Evolutionary conservation across 2,888 invertebrate genomes (phyloP).

Genomic region (Mesopsocus fuscifrons): DNA sequence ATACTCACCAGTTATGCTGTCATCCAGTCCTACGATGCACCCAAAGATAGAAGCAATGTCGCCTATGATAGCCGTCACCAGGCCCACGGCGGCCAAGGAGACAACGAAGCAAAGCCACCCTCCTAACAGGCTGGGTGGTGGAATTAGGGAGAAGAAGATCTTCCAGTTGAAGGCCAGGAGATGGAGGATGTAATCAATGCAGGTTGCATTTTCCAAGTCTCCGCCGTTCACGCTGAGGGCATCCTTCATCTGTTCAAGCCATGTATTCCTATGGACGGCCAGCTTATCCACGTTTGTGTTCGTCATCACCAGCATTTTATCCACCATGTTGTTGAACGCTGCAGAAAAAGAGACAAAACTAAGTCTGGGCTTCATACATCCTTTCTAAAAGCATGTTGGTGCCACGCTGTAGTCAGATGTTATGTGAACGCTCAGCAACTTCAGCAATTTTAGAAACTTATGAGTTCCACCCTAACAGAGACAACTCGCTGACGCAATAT

Average conservation of each 20-base stretch:
- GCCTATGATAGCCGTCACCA: conserved; percentile 35
- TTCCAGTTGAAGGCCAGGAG: conserved; percentile 37
- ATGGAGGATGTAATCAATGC: conserved; percentile 34
- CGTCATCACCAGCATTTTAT: conserved; percentile 30
- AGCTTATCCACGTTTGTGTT: conserved; percentile 32
- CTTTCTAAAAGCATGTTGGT: too few relatives aligned
- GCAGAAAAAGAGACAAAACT: conserved; percentile 12
- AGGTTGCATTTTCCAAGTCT: conserved; percentile 31
- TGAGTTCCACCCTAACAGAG: too few relatives aligned
- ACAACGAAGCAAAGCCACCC: conserved; percentile 36
- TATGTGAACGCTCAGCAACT: too few relatives aligned
- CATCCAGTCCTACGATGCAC: conserved; percentile 32
- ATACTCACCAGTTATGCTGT: conserved; percentile 28
- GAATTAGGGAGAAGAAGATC: conserved; percentile 23
- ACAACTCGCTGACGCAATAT: too few relatives aligned
- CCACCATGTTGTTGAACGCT: conserved; percentile 34
- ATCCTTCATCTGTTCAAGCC: conserved; percentile 30
- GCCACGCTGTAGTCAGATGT: too few relatives aligned
- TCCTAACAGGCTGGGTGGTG: conserved; percentile 31
- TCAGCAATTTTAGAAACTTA: too few relatives aligned
- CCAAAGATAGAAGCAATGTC: conserved; percentile 38
- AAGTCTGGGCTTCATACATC: neutral
- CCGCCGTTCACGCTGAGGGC: conserved; percentile 38
- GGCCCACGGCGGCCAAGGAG: conserved; percentile 31
- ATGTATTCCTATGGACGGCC: conserved; percentile 30